These are phyloP conservation scores for Sebastolobus alascanus DNA, from an alignment of 2,797 vertebrate species.

Conservation along the genomic window DNA sequence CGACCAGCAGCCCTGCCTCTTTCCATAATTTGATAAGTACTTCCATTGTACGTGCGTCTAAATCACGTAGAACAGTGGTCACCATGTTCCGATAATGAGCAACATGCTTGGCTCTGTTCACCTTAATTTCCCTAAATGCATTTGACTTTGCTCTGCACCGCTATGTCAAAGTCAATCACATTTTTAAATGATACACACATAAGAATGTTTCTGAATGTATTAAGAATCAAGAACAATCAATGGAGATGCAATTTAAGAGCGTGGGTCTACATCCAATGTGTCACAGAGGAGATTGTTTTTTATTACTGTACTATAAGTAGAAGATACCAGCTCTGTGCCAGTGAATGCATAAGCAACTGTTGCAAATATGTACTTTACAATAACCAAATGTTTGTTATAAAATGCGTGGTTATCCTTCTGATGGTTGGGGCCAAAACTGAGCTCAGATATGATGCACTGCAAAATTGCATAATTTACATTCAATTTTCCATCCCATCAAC, in stretches of 20 bases:
- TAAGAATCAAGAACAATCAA: background rate
- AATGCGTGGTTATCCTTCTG: background rate
- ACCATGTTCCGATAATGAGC: slow-evolving; percentile 23
- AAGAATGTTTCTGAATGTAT: background rate
- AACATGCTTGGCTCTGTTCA: slow-evolving; percentile 27
- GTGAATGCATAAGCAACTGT: background rate
- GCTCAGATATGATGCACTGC: background rate
- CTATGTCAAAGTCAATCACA: background rate
- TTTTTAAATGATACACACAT: background rate
- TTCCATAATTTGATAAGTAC: background rate
- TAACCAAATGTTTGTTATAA: background rate
- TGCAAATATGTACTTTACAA: background rate
- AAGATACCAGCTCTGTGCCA: background rate
- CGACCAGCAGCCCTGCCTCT: background rate
- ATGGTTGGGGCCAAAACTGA: background rate
- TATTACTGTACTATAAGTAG: background rate
- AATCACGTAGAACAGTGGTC: background rate
- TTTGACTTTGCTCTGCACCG: background rate
- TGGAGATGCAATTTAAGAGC: background rate
- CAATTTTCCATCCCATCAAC: background rate
- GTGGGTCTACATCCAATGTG: background rate
- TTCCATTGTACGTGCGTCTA: background rate
- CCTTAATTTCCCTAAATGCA: background rate
- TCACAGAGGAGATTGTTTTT: background rate
- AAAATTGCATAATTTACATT: no score